Conservation (phyloP, 2,888 invertebrate species). For the Branchipolynoe longqiensis region DNA sequence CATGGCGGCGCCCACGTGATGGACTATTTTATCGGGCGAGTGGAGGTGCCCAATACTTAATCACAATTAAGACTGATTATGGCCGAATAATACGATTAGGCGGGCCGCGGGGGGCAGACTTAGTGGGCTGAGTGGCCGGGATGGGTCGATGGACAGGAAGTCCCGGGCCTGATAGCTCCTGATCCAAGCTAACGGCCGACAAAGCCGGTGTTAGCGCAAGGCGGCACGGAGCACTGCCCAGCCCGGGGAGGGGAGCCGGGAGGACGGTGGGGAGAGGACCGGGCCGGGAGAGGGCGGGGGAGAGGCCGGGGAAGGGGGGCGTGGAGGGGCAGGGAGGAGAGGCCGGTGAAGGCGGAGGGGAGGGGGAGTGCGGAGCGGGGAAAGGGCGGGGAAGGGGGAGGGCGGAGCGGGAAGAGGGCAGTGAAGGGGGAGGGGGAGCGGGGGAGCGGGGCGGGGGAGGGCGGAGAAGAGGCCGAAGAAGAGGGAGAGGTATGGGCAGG, state of each 20-base stretch:
- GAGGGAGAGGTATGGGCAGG: too few species aligned
- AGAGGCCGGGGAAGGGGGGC: neutral
- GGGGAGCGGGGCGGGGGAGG: too few species aligned
- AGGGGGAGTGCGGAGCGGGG: neutral
- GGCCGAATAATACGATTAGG: conserved; percentile 53
- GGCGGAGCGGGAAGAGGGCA: neutral
- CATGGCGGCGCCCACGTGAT: conserved; percentile 29
- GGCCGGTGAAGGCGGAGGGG: neutral
- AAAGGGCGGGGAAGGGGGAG: neutral
- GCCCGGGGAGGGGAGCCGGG: neutral
- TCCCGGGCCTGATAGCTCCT: conserved; percentile 24
- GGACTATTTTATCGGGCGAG: conserved; percentile 50
- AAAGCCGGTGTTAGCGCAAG: conserved; percentile 40
- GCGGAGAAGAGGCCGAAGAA: too few species aligned
- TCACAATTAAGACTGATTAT: conserved; percentile 58
- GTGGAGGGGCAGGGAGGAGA: neutral
- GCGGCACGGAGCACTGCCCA: neutral
- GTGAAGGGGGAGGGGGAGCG: too few species aligned
- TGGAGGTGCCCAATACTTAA: conserved; percentile 31
- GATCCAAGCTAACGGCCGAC: conserved; percentile 50
- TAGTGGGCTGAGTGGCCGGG: conserved; percentile 44
- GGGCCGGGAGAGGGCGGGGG: neutral
- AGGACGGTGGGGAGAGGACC: neutral
- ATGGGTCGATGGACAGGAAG: conserved; percentile 54
- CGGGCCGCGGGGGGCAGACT: conserved; percentile 28